Evolutionary conservation across 2,113 vertebrate species (phyloP).

Genomic region (Grus americana): DNA sequence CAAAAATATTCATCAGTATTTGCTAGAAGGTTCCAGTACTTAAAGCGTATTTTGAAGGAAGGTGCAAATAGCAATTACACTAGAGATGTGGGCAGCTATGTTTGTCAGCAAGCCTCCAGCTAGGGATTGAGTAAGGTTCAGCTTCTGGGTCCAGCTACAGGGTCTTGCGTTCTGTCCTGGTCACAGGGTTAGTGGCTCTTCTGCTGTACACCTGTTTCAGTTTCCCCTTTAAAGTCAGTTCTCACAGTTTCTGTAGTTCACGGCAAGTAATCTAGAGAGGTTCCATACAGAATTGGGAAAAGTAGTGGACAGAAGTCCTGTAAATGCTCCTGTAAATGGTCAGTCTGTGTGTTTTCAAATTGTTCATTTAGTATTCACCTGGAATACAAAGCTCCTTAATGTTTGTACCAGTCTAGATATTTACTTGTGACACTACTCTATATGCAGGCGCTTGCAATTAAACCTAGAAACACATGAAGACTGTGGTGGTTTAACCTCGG

Average conservation of each 20-base stretch:
- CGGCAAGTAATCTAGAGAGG: not conserved
- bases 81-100: not conserved
- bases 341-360: not conserved
- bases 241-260: not conserved
- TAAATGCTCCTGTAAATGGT: not conserved
- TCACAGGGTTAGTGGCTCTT: not conserved
- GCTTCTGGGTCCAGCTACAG: not conserved
- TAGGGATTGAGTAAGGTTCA: not conserved
- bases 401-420: not conserved
- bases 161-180: not conserved
- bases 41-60: not conserved
- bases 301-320: not conserved
- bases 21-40: not conserved
- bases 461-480: not conserved
- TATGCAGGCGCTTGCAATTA: not conserved
- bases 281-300: not conserved
- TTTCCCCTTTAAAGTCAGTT: not conserved
- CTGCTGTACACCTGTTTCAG: rapidly evolving
- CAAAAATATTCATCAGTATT: not conserved
- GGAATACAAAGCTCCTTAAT: not conserved
- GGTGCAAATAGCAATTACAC: not conserved
- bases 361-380: not conserved
- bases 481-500: too few species aligned
- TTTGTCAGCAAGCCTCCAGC: not conserved
- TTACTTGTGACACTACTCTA: not conserved